Evolutionary conservation across 1,140 invertebrate species (phyloP).

Genomic region (Protaetia brevitarsis): DNA sequence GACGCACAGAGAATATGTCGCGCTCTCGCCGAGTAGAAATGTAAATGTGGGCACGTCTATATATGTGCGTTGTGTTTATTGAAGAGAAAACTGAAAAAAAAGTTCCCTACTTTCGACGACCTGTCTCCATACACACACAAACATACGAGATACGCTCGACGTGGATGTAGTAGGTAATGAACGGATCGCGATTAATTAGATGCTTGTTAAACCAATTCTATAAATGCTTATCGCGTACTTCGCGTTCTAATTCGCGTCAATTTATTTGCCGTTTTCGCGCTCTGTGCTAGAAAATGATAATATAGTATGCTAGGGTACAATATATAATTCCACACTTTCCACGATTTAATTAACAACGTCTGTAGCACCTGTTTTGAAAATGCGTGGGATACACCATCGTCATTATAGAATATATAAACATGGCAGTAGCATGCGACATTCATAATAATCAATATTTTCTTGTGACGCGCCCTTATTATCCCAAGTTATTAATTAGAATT

Average conservation of each 20-base stretch:
- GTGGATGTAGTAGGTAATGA: background rate
- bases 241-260: background rate
- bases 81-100: background rate
- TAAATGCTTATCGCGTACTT: background rate
- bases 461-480: too few relatives aligned
- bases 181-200: background rate
- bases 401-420: too few relatives aligned
- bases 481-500: too few relatives aligned
- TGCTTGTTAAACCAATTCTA: conserved; percentile 4
- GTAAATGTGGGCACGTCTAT: conserved; percentile 5
- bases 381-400: too few relatives aligned
- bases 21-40: background rate
- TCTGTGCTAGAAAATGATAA: background rate
- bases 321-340: too few relatives aligned
- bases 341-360: too few relatives aligned
- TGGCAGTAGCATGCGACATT: too few relatives aligned
- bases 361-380: too few relatives aligned
- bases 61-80: background rate
- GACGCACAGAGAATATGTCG: background rate
- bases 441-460: too few relatives aligned
- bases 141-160: background rate
- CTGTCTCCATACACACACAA: too few relatives aligned
- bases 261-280: background rate
- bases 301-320: too few relatives aligned
- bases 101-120: background rate